A percentile compares a stretch with the other conserved stretches of the same genome.
phyloP scores from a whole-genome alignment of 2,888 invertebrate species.

The Drosophila mimica region DNA sequence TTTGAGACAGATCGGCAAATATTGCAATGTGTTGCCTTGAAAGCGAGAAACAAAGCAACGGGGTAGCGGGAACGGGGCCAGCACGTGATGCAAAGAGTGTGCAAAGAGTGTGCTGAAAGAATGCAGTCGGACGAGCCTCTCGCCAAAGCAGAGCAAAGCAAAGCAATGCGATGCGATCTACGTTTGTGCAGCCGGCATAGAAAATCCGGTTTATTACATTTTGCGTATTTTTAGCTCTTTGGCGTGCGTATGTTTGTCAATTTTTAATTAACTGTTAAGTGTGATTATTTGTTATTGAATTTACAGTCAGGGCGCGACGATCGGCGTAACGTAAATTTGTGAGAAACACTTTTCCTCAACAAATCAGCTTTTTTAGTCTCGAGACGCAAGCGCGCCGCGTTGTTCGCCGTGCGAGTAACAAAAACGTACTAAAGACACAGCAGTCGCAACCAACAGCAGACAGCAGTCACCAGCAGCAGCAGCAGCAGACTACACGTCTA shows the following conservation, averaged over 20 bases:
- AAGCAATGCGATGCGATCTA: slow-evolving; percentile 16
- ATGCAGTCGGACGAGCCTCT: slow-evolving; percentile 77
- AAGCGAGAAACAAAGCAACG: slow-evolving; percentile 8
- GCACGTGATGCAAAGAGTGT: slow-evolving; percentile 59
- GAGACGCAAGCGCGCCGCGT: slow-evolving; percentile 66
- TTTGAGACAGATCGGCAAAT: slow-evolving; percentile 36
- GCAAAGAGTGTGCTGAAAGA: slow-evolving; percentile 43
- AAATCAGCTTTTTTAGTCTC: slow-evolving; percentile 15
- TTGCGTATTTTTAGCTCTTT: slow-evolving; percentile 5
- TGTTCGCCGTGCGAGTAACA: slow-evolving; percentile 65
- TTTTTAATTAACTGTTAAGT: neutral
- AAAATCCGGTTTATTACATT: slow-evolving; percentile 54
- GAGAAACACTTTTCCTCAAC: slow-evolving; percentile 33
- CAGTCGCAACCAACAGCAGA: slow-evolving; percentile 31
- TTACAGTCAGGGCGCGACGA: slow-evolving; percentile 45
- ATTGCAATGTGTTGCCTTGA: slow-evolving; percentile 46
- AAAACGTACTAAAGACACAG: slow-evolving; percentile 67
- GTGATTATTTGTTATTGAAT: slow-evolving; percentile 17
- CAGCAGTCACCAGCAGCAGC: slow-evolving; percentile 23
- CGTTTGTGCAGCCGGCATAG: slow-evolving; percentile 35
- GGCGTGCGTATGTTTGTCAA: neutral
- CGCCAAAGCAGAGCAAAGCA: slow-evolving; percentile 11
- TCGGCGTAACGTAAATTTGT: slow-evolving; percentile 35
- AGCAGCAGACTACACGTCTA: slow-evolving; percentile 4
- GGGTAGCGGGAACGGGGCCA: slow-evolving; percentile 15